Evolutionary conservation across 35 echinoderm and acorn worm genomes (phyloP), one percentile per base, ranked within the genome.

Genomic region (Apostichopus californicus): DNA sequence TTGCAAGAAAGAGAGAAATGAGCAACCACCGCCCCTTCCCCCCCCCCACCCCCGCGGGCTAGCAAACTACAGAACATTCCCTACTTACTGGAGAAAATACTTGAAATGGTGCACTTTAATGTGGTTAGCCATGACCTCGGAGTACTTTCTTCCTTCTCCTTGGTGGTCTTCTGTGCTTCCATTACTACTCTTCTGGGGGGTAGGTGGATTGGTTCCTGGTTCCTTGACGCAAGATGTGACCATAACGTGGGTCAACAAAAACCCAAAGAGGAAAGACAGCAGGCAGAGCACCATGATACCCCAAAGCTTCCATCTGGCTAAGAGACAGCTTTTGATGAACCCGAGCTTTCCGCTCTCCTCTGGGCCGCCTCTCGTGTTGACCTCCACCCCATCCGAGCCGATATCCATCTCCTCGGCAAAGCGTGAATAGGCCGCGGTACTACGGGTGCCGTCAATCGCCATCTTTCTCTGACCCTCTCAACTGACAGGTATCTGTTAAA

Each of bases 351-450:
- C 93, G 26, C 80, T 53, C 59, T 71, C 34, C 2, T n/a, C 54
- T 11, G 60, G 79, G 6, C 60, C 83, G 55, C 64, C 59, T 12
- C 86, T 24, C 14, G 86, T 78, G 78, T 91, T 82, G 9, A 96
- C 82, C 22, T 94, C 90, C 8, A 96, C 81, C 8, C 91, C 77
- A 10, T 94, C 86, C 25, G 90, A 81, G 66, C 92, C 95, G 14
- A 94, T 92, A 83, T 96, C 95, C 95, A 96, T 94, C 92, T 96
- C 95, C 21, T 96, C 95, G 8, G 95, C 93, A 86, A 96, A 96
- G 13, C 95, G 90, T 0, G 93, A 92, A 82, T 96, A 96, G 58
- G 95, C 95, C 5, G 95, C 95, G 12, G 83, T 91, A 56, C 95
- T 91, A n/a, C 86, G 86, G 57, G 57, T 66, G 5, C 85, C 91